Evolutionary conservation across 2,888 invertebrate genomes (phyloP).

Genomic region (Sarcophaga caerulescens): DNA sequence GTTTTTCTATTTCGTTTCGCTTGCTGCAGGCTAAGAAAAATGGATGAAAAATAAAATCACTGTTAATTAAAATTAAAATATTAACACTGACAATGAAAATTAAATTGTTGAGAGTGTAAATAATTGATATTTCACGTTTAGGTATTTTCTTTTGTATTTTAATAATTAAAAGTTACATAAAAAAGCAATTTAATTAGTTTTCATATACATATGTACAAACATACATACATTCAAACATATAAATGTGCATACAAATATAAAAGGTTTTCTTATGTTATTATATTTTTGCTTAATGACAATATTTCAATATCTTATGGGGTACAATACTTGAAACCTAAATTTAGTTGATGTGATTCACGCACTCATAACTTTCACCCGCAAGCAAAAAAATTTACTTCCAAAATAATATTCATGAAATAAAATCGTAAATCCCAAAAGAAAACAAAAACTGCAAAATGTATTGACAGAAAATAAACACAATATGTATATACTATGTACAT

Average conservation of each 20-base stretch:
- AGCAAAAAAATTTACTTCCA: no score
- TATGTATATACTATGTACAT: no score
- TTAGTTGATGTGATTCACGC: constrained; percentile 22
- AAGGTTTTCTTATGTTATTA: no score
- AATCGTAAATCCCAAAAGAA: constrained; percentile 10
- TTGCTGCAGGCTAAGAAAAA: constrained; percentile 3
- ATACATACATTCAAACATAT: no score
- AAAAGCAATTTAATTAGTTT: no score
- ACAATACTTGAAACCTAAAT: not conserved
- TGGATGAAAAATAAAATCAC: not conserved
- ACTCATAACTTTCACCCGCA: constrained; percentile 55
- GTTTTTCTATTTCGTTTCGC: constrained; percentile 1
- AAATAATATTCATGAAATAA: constrained; percentile 3
- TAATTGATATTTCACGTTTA: not conserved
- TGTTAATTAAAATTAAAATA: constrained; percentile 31
- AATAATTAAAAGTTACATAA: no score
- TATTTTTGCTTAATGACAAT: no score
- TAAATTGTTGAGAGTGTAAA: not conserved
- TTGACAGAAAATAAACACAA: not conserved
- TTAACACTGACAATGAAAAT: constrained; percentile 47
- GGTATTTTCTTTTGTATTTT: no score
- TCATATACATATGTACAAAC: not conserved
- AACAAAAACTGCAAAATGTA: not conserved
- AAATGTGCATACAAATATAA: no score
- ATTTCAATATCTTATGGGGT: no score